Base-by-base conservation (phyloP, 2,888 invertebrate genomes). In the Pterobdella sp. region DNA sequence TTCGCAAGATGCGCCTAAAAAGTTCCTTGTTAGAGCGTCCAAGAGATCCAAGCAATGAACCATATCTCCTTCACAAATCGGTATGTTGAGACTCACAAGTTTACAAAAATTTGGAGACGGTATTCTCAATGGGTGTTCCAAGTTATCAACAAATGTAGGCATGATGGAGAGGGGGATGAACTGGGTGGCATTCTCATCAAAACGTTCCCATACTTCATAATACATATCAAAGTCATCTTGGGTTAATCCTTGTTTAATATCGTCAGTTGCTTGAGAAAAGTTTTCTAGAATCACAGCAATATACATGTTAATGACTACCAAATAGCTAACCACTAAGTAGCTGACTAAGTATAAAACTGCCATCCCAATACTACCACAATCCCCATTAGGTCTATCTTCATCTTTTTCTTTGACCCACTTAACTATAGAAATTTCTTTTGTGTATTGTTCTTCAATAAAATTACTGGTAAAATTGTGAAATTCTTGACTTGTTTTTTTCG, bases 151-250 rank as follows among this genome's bases (percentile, higher is more conserved):
- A 87, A 97, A 95, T 81, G 94, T 94, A 18, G 66, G 92, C 79
- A 97, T 87, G 84, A 92, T 91, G 82, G 93, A 92, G 86, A 95
- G 93, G 78, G 91, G 89, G 81, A 97, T 95, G 86, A 94, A 97
- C 85, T 95, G 94, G 31, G 95, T 94, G 76, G 96, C 96, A 82
- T 95, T 92, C 29, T 95, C 95, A 86, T 96, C 97, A 85, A 94
- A 97, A 84, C 94, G 91, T 85, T 96, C 96, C 97, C 97, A 97
- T 81, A 95, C 94, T 87, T 96, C 96, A 85, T 97, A 97, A 87
- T 95, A 97, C 94, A 96, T 95, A 76, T 97, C 96, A 86, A 96
- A 96, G 86, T 97, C 97, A 86, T 97, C 96, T 84, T 95, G 95
- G 74, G 96, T 96, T 77, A 96, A 88, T 1, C 84, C 86, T 78